phyloP scores from a whole-genome alignment of 2,888 invertebrate genomes.

The Tetragonula carbonaria region DNA sequence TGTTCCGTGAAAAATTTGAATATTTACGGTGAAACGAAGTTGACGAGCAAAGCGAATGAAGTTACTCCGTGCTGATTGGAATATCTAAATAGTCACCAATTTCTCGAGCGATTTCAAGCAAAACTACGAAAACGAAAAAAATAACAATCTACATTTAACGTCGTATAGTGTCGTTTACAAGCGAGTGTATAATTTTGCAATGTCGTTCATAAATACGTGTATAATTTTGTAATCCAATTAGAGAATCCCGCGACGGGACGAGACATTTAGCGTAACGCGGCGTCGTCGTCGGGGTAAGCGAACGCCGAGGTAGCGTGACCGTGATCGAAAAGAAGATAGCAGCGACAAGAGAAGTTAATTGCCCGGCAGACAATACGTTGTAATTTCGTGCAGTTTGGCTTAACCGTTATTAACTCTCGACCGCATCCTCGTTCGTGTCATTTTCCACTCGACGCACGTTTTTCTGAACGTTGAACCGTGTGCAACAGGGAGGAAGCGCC shows the following conservation, averaged over 20 bases:
- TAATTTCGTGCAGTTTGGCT: neutral
- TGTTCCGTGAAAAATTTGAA: no score
- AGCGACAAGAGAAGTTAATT: conserved; percentile 1
- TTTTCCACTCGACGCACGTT: neutral
- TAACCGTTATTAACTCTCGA: neutral
- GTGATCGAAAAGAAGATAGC: neutral
- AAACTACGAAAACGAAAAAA: no score
- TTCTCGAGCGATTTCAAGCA: no score
- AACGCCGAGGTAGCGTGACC: neutral
- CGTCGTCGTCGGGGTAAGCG: neutral
- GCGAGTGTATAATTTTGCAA: no score
- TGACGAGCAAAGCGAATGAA: no score
- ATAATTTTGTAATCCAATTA: neutral
- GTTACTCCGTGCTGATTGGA: no score
- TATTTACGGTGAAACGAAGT: no score
- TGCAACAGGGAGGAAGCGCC: neutral
- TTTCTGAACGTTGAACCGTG: neutral
- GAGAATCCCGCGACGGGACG: neutral
- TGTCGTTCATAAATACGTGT: no score
- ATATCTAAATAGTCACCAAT: no score
- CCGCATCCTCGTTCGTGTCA: neutral
- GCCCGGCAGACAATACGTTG: neutral
- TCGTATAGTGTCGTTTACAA: no score
- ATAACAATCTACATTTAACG: no score
- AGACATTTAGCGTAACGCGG: neutral